These are phyloP conservation scores for Neodontobutis hainanensis DNA, from an alignment of 2,113 vertebrate genomes.

Conservation along the genomic window DNA sequence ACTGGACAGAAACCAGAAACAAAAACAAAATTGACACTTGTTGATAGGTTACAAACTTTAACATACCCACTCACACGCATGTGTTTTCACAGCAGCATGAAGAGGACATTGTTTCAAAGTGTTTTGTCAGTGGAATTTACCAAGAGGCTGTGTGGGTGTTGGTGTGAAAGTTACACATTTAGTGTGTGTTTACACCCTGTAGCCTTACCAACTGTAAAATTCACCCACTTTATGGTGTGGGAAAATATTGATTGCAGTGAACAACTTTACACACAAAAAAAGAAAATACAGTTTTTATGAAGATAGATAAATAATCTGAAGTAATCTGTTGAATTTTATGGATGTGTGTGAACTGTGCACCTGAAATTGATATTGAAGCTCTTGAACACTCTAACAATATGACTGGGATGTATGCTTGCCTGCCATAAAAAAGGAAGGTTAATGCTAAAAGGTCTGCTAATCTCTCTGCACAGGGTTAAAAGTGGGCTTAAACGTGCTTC, in stretches of 20 bases:
- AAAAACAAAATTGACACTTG: slow-evolving; percentile 13
- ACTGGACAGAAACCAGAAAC: slow-evolving; percentile 73
- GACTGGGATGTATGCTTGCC: background rate
- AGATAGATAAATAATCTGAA: too few relatives aligned
- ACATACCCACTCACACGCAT: slow-evolving; percentile 24
- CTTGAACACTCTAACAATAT: slow-evolving; percentile 14
- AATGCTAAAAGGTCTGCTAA: too few relatives aligned
- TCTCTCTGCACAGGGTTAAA: slow-evolving; percentile 57
- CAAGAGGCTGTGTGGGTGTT: slow-evolving; percentile 10
- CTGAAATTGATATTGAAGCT: too few relatives aligned
- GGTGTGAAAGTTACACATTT: slow-evolving; percentile 8
- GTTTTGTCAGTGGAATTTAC: background rate
- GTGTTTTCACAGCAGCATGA: slow-evolving; percentile 24
- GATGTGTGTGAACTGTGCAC: too few relatives aligned
- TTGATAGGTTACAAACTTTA: background rate
- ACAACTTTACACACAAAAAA: background rate
- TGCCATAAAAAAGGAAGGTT: slow-evolving; percentile 49
- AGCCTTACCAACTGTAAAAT: slow-evolving; percentile 6
- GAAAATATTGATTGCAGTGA: background rate
- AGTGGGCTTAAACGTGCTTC: slow-evolving; percentile 40
- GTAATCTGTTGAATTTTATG: too few relatives aligned
- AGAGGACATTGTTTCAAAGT: slow-evolving; percentile 16
- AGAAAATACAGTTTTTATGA: background rate
- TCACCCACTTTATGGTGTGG: background rate
- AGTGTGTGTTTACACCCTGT: background rate